Conservation (phyloP, 1,140 invertebrate species). For the Stratiolaelaps scimitus region DNA sequence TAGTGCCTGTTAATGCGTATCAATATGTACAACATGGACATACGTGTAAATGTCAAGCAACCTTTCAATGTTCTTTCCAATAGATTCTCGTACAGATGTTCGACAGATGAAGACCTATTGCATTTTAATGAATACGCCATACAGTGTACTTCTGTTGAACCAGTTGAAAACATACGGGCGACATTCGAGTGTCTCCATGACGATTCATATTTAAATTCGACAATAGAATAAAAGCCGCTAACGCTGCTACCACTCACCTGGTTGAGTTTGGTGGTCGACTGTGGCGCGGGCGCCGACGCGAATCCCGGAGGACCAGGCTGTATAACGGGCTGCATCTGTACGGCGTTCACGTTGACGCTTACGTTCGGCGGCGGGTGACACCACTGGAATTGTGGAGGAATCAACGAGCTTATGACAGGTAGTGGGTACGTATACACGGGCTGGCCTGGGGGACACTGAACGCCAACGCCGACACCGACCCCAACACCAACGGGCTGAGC, state of each 20-base stretch:
- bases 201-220: not conserved
- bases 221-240: too few relatives aligned
- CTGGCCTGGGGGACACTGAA: slow-evolving; percentile 1
- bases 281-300: slow-evolving; percentile 2
- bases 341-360: not conserved
- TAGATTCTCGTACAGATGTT: too few relatives aligned
- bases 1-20: too few relatives aligned
- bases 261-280: slow-evolving; percentile 7
- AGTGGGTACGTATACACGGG: slow-evolving; percentile 22
- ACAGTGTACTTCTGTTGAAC: too few relatives aligned
- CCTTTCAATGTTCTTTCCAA: too few relatives aligned
- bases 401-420: not conserved
- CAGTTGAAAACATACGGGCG: too few relatives aligned
- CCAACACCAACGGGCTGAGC: not conserved
- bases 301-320: not conserved
- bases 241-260: not conserved
- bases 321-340: slow-evolving; percentile 1
- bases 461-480: not conserved
- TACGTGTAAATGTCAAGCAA: too few relatives aligned
- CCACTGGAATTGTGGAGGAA: slow-evolving; percentile 22
- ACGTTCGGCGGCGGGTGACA: not conserved
- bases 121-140: too few relatives aligned
- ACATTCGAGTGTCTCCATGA: too few relatives aligned
- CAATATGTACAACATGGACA: too few relatives aligned
- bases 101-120: too few relatives aligned